These are phyloP conservation scores for Acanthosepion pharaonis DNA, from an alignment of 2,888 invertebrate genomes.

Conservation along the genomic window DNA sequence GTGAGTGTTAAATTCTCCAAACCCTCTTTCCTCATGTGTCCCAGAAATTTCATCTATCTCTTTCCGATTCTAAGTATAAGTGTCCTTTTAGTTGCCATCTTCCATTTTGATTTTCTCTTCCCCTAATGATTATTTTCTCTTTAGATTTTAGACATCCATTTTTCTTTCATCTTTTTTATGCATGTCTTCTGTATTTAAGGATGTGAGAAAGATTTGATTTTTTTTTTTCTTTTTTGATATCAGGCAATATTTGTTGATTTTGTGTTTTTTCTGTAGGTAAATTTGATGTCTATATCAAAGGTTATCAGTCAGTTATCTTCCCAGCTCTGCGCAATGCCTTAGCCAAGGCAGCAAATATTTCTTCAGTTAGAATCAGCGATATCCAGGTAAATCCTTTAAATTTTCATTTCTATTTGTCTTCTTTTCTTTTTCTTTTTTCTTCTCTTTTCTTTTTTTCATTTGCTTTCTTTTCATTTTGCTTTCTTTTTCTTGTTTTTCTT, in stretches of 20 bases:
- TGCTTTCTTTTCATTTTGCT: too few species aligned
- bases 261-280: background rate
- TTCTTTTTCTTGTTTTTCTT: too few species aligned
- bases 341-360: slow-evolving; percentile 52
- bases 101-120: too few species aligned
- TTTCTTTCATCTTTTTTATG: background rate
- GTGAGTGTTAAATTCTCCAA: too few species aligned
- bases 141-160: too few species aligned
- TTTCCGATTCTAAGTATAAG: too few species aligned
- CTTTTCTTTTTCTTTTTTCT: too few species aligned
- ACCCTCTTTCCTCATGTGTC: too few species aligned
- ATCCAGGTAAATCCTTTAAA: slow-evolving; percentile 51
- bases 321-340: slow-evolving; percentile 51
- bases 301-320: slow-evolving; percentile 51
- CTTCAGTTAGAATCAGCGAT: slow-evolving; percentile 51
- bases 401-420: background rate
- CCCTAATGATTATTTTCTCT: too few species aligned
- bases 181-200: background rate
- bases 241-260: background rate
- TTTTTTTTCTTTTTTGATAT: background rate
- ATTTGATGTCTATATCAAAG: slow-evolving; percentile 39
- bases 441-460: too few species aligned
- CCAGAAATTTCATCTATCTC: too few species aligned
- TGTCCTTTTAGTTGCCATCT: too few species aligned
- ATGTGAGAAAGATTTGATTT: background rate